Evolutionary conservation across 1,140 invertebrate species (phyloP).

Genomic region (Plectrocnemia conspersa): DNA sequence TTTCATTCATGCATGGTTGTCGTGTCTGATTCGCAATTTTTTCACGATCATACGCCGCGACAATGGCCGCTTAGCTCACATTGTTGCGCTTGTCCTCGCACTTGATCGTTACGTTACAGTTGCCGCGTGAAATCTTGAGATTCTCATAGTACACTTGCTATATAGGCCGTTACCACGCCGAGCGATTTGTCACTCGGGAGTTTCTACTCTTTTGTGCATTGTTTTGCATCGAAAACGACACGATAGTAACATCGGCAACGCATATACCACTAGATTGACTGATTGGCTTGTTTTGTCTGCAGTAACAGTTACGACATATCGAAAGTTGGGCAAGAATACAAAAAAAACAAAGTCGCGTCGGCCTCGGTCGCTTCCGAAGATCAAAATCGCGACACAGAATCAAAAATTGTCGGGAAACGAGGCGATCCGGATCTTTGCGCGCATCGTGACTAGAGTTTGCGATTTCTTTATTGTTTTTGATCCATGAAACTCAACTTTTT

Average conservation of each 20-base stretch:
- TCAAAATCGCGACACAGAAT: not conserved
- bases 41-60: too few relatives aligned
- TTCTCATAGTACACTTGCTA: constrained; percentile 1
- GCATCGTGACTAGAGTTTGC: not conserved
- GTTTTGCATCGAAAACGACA: too few relatives aligned
- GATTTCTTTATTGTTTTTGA: not conserved
- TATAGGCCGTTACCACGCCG: not conserved
- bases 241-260: too few relatives aligned
- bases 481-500: not conserved
- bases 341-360: too few relatives aligned
- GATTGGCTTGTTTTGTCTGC: too few relatives aligned
- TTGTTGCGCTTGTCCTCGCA: not conserved
- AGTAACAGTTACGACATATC: too few relatives aligned
- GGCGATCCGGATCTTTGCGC: not conserved
- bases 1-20: too few relatives aligned
- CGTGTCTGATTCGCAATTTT: too few relatives aligned
- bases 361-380: constrained; percentile 1
- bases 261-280: too few relatives aligned
- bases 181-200: too few relatives aligned
- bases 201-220: too few relatives aligned
- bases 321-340: not conserved
- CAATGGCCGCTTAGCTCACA: too few relatives aligned
- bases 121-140: not conserved
- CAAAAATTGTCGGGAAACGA: not conserved
- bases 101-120: constrained; percentile 3